phyloP scores from a whole-genome alignment of 2,113 vertebrate species.

The Trogon surrucura region DNA sequence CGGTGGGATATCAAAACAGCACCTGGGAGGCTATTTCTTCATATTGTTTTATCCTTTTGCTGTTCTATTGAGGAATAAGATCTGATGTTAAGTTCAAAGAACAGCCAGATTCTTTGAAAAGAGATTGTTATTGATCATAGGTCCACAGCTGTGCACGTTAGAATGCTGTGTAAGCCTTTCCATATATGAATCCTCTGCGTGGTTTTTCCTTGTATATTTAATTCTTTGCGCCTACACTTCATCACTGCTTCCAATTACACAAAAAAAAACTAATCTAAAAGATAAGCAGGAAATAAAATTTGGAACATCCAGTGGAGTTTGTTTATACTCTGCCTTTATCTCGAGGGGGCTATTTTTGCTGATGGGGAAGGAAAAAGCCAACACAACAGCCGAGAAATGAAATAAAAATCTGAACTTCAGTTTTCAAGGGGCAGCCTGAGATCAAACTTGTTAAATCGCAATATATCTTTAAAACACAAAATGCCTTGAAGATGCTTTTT shows the following conservation, averaged over 20 bases:
- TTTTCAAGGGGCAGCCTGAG: not conserved
- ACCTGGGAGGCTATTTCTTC: constrained; percentile 18
- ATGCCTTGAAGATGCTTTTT: not conserved
- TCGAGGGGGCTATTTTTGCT: not conserved
- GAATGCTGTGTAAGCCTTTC: not conserved
- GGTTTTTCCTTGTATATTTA: not conserved
- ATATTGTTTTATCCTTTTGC: not conserved
- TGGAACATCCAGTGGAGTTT: not conserved
- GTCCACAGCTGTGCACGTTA: not conserved
- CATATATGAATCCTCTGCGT: not conserved
- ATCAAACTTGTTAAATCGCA: not conserved
- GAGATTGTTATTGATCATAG: constrained; percentile 39
- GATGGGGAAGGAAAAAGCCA: not conserved
- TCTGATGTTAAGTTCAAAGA: constrained; percentile 45
- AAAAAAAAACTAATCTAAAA: not conserved
- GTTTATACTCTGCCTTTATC: not conserved
- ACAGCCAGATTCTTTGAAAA: constrained; percentile 38
- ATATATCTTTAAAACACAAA: not conserved
- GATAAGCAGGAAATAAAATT: not conserved
- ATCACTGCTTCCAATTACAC: not conserved
- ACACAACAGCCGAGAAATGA: not conserved
- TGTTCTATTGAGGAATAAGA: constrained; percentile 5
- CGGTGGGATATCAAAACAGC: constrained; percentile 18
- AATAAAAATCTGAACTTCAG: not conserved
- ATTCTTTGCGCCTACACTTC: not conserved